Evolutionary conservation across 1,140 invertebrate genomes (phyloP), one percentile per base, ranked within the genome.

Genomic region (Leptonema lineaticorne): DNA sequence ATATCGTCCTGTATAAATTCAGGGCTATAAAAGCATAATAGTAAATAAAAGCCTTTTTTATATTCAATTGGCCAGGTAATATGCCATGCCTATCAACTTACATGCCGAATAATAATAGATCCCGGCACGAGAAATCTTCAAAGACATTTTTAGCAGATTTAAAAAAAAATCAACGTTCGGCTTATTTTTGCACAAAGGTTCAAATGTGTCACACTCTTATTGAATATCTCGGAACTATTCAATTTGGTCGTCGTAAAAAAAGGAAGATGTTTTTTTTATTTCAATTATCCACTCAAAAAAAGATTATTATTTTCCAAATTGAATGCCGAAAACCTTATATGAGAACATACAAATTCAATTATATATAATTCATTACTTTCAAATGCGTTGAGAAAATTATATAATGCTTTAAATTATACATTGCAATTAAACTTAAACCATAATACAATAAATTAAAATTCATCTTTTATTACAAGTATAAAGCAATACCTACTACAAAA

Each of bases 11-110:
- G n/a, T n/a, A n/a, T n/a, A n/a, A n/a, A n/a, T n/a, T n/a, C n/a
- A n/a, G n/a, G n/a, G n/a, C n/a, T n/a, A n/a, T n/a, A n/a, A n/a
- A n/a, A n/a, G n/a, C n/a, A n/a, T n/a, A n/a, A n/a, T n/a, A n/a
- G n/a, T n/a, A n/a, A n/a, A n/a, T n/a, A 50, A 53, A 64, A 64
- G 62, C 41, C 22, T 33, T 53, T 53, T 64, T 9, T n/a, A 50
- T 45, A 64, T 64, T 50, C 45, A 64, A 64, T 64, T 64, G 62
- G 46, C 62, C 62, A 64, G 62, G 62, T 64, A 64, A 64, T 62
- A 22, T 30, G 62, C 24, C 11, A 11, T 45, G 27, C 22, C 24
- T 64, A 64, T 64, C 62, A 18, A 50, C 62, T 64, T 64, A 64
- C 62, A 50, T 50, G 16, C 18, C 11, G 11, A 5, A 64, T 28